These are phyloP conservation scores for Poeciliopsis paucimaculata DNA, from an alignment of 2,797 vertebrate species.

Conservation along the genomic window DNA sequence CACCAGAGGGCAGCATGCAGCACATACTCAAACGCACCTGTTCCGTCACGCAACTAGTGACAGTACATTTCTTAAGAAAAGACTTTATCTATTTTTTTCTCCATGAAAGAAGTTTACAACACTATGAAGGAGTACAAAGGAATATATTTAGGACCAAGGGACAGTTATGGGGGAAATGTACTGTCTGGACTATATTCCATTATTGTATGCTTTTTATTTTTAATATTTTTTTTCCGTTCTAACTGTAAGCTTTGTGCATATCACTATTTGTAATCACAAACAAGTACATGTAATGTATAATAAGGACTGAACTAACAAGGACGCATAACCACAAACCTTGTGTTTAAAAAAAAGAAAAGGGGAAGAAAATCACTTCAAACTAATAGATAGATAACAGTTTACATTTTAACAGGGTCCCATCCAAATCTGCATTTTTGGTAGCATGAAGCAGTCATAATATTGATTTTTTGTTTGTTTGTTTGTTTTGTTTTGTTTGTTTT, in stretches of 20 bases:
- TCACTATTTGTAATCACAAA: constrained; percentile 94
- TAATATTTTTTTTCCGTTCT: constrained; percentile 83
- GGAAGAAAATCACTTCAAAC: background rate
- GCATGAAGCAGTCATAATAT: constrained; percentile 40
- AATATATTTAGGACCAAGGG: constrained; percentile 67
- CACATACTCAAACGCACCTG: constrained; percentile 89
- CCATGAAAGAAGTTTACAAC: constrained; percentile 76
- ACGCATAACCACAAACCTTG: constrained; percentile 71
- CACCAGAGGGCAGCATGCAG: constrained; percentile 86
- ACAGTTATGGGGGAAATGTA: constrained; percentile 62
- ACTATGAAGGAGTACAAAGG: constrained; percentile 75
- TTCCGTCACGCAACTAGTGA: constrained; percentile 88
- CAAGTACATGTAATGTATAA: constrained; percentile 89
- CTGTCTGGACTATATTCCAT: constrained; percentile 70
- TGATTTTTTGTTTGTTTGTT: constrained; percentile 15
- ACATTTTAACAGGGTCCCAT: constrained; percentile 61
- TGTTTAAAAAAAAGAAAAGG: constrained; percentile 21
- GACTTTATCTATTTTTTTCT: constrained; percentile 57
- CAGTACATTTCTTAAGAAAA: constrained; percentile 77
- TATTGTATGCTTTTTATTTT: constrained; percentile 73
- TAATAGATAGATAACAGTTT: constrained; percentile 23
- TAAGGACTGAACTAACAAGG: constrained; percentile 85
- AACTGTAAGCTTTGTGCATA: constrained; percentile 96
- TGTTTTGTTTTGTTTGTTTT: background rate
- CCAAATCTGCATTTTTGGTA: constrained; percentile 44